A percentile compares a stretch with the other conserved stretches of the same genome.
Evolutionary conservation across 2,888 invertebrate genomes (phyloP).

Genomic region (Euspilapteryx auroguttella): DNA sequence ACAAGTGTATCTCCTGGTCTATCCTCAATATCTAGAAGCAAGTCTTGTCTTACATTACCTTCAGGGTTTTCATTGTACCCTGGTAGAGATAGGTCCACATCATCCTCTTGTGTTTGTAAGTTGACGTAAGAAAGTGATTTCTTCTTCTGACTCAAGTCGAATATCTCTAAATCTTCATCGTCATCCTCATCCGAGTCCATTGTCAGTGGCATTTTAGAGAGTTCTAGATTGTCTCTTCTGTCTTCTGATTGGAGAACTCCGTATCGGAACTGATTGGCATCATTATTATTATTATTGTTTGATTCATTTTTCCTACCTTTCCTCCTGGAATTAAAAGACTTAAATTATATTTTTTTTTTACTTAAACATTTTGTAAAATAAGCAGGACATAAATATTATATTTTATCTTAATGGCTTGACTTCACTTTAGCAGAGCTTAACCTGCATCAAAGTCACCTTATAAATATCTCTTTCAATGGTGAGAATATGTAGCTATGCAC

Average conservation of each 20-base stretch:
- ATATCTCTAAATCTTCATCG: conserved; percentile 52
- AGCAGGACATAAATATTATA: no score
- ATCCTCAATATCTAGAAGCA: conserved; percentile 45
- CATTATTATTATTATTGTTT: conserved; percentile 26
- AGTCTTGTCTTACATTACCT: conserved; percentile 25
- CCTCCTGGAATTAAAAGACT: conserved; percentile 19
- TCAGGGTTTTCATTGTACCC: conserved; percentile 14
- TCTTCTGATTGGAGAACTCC: conserved; percentile 51
- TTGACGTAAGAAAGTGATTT: conserved; percentile 47
- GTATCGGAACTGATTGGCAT: conserved; percentile 49
- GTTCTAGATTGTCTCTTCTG: conserved; percentile 37
- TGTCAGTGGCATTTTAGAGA: conserved; percentile 42
- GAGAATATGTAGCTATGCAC: no score
- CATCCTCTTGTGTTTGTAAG: conserved; percentile 37
- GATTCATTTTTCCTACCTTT: conserved; percentile 28
- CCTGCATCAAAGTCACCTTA: no score
- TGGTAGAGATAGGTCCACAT: conserved; percentile 19
- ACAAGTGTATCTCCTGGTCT: conserved; percentile 32
- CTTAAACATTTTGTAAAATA: no score
- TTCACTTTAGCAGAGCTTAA: no score
- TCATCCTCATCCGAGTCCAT: conserved; percentile 55
- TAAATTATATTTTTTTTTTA: no score
- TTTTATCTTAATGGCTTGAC: no score
- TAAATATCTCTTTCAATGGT: no score
- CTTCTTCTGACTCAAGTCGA: conserved; percentile 46